Evolutionary conservation across 2,888 invertebrate species (phyloP), one percentile per base, ranked within the genome.

Genomic region (Cephus pulcher): DNA sequence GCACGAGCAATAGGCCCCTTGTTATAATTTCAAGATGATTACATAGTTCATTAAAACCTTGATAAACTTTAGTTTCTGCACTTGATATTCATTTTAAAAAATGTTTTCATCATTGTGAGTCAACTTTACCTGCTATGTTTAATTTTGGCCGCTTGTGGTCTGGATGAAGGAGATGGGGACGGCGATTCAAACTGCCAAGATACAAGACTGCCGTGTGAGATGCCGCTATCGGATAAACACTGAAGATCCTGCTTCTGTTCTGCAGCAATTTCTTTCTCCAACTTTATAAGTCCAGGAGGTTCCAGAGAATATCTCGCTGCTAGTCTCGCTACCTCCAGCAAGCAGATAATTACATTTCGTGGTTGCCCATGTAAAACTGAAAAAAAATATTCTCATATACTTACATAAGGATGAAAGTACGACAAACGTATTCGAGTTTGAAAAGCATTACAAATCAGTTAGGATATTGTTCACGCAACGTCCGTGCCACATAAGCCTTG

Each of bases 201-300:
- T 76, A 95, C 90, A 76, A 94, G 88, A 69, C 93, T 93, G 85
- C 94, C 92, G 82, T 92, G 88, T 88, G 93, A 84, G 91, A 95
- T 93, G 90, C 94, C 94, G 76, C 95, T 94, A 89, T 95, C 95
- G 23, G 92, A 91, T 77, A 91, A 85, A 82, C 91, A 91, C 82
- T 94, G 93, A 11, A 94, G 93, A 15, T 94, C 94, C 88, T 95
- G 94, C 35, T 94, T 93, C 90, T 96, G 96, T 90, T 96, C 96
- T 83, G 95, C 93, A n/a, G 96, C 97, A 79, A 97, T 97, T 93
- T 97, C 97, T 88, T 95, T 95, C 92, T 97, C 97, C 85, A 97
- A 93, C 90, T 96, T 95, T 79, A 98, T 96, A 80, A 97, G 93
- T 35, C 94, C 94, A 0, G 97, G 97, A 1, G 97, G 97, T 90